Percentiles rank a stretch among this genome's conserved stretches.
Conservation (phyloP, 2,888 invertebrate species). For the Tubiluchus corallicola region DNA sequence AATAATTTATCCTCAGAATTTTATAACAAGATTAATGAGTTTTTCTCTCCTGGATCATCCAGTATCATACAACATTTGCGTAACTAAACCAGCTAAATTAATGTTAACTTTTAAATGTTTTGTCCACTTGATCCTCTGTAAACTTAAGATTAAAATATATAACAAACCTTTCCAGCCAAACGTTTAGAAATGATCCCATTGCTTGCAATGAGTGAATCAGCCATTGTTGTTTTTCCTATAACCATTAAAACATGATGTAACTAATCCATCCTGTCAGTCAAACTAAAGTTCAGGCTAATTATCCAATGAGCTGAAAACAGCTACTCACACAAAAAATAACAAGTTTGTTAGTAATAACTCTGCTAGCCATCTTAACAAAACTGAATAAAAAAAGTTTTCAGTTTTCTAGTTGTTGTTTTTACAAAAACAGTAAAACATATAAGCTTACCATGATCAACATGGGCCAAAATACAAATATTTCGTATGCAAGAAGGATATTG, state of each 20-base stretch:
- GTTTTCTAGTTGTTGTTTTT: too few relatives aligned
- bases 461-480: slow-evolving; percentile 89
- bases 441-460: slow-evolving; percentile 80
- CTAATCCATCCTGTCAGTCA: background rate
- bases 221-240: slow-evolving; percentile 83
- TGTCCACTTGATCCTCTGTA: too few relatives aligned
- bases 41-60: too few relatives aligned
- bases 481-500: too few relatives aligned
- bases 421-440: too few relatives aligned
- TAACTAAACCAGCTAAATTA: too few relatives aligned
- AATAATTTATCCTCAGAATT: too few relatives aligned
- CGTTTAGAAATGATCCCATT: slow-evolving; percentile 83
- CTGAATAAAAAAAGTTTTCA: slow-evolving; percentile 9
- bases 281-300: background rate
- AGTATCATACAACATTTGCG: too few relatives aligned
- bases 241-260: too few relatives aligned
- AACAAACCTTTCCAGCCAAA: slow-evolving; percentile 75
- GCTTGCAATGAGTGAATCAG: slow-evolving; percentile 77
- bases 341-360: background rate
- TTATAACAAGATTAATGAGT: slow-evolving; percentile 8
- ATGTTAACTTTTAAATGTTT: too few relatives aligned
- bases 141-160: too few relatives aligned
- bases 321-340: background rate
- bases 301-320: background rate
- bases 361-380: too few relatives aligned